Percentiles rank a stretch among this genome's conserved stretches.
These are phyloP conservation scores for Montipora foliosa DNA, from an alignment of 64 coral and sea anemone species.

Conservation along the genomic window DNA sequence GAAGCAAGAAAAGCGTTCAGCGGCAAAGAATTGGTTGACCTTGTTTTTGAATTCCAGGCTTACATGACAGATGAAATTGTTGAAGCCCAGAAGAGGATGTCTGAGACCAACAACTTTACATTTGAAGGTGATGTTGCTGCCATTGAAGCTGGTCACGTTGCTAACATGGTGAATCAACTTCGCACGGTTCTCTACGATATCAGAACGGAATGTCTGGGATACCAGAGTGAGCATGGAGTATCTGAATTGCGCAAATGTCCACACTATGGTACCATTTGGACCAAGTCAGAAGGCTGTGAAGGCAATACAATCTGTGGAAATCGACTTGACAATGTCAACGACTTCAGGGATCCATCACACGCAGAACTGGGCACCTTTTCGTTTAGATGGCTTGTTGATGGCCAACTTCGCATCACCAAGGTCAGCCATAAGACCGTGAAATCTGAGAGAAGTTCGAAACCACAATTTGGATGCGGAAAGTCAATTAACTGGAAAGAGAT, in stretches of 20 bases:
- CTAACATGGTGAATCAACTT: slow-evolving; percentile 70
- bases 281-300: slow-evolving; percentile 25
- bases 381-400: not conserved
- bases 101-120: slow-evolving; percentile 46
- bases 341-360: slow-evolving; percentile 34
- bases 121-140: slow-evolving; percentile 56
- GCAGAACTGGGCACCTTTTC: slow-evolving; percentile 9
- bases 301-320: slow-evolving; percentile 22
- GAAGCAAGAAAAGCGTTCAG: slow-evolving; percentile 36
- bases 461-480: slow-evolving; percentile 19
- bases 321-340: not conserved
- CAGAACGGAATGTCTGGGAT: slow-evolving; percentile 60
- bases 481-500: slow-evolving; percentile 19
- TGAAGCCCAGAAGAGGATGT: slow-evolving; percentile 60
- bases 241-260: slow-evolving; percentile 41
- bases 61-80: slow-evolving; percentile 56
- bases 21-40: slow-evolving; percentile 48
- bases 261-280: slow-evolving; percentile 1
- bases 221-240: slow-evolving; percentile 48
- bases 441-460: not conserved
- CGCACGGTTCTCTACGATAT: slow-evolving; percentile 51
- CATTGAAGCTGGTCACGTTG: slow-evolving; percentile 52
- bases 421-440: not conserved
- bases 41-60: not conserved
- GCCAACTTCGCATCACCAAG: not conserved